phyloP scores from a whole-genome alignment of 2,888 invertebrate genomes.

The Baronia brevicornis region DNA sequence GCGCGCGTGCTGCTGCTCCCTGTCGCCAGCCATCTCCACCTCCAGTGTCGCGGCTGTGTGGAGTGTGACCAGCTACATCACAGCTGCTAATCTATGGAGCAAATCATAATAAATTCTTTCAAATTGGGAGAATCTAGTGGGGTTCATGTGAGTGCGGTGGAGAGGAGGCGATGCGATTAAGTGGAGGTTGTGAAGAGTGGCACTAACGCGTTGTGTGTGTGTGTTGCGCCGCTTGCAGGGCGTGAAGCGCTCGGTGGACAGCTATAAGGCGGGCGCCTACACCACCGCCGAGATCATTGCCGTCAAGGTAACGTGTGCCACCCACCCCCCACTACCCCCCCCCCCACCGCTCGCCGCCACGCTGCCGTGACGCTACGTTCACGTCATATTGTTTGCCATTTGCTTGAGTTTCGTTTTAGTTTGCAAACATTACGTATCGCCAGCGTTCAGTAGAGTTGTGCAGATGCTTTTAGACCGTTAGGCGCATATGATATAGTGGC shows the following conservation, averaged over 20 bases:
- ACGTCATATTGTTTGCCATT: not conserved
- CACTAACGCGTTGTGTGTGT: not conserved
- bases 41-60: too few relatives aligned
- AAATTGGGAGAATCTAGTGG: too few relatives aligned
- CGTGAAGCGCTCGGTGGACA: conserved; percentile 91
- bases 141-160: too few relatives aligned
- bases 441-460: too few relatives aligned
- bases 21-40: too few relatives aligned
- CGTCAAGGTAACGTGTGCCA: conserved; percentile 85
- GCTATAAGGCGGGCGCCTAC: conserved; percentile 81
- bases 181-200: too few relatives aligned
- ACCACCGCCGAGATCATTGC: conserved; percentile 93
- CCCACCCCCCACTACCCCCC: conserved; percentile 6
- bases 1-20: too few relatives aligned
- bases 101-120: too few relatives aligned
- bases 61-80: too few relatives aligned
- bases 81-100: too few relatives aligned
- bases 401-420: conserved; percentile 13
- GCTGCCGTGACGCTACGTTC: not conserved
- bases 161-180: too few relatives aligned
- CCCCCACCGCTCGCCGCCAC: conserved; percentile 7
- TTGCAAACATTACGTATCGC: conserved; percentile 4
- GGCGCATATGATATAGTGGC: conserved; percentile 5
- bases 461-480: conserved; percentile 12
- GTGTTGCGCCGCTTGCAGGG: conserved; percentile 76